Conservation (phyloP, 2,888 invertebrate genomes). For the Campoplex nolae region DNA sequence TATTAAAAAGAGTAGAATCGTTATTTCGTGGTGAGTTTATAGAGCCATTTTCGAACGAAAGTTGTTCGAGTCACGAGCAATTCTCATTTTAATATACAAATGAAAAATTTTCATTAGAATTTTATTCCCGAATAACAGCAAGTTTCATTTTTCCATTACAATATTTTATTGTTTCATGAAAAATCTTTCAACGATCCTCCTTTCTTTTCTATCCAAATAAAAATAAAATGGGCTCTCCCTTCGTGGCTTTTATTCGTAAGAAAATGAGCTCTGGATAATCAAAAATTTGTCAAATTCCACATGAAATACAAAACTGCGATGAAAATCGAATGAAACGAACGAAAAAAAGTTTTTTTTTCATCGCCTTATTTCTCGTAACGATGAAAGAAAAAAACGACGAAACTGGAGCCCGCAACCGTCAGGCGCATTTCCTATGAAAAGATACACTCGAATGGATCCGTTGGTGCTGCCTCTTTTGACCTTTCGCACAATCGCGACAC, state of each 20-base stretch:
- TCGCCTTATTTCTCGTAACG: not conserved
- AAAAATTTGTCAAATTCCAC: not conserved
- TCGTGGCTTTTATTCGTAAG: not conserved
- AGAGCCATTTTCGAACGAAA: not conserved
- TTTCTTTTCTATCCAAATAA: too few relatives aligned
- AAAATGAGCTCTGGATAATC: not conserved
- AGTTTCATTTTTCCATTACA: not conserved
- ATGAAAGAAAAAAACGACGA: not conserved
- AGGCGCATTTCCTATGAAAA: not conserved
- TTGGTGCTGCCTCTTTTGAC: not conserved
- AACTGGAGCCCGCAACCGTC: not conserved
- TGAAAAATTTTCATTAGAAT: not conserved
- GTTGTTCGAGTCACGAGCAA: not conserved
- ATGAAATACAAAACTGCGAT: not conserved
- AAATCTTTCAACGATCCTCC: not conserved
- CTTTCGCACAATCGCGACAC: conserved; percentile 9
- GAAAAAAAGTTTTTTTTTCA: not conserved
- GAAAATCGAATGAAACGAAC: too few relatives aligned
- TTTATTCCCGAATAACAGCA: not conserved
- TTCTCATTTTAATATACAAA: not conserved
- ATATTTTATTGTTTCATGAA: not conserved
- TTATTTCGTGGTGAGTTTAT: not conserved
- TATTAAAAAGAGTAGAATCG: not conserved
- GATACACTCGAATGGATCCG: not conserved
- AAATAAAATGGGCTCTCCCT: too few relatives aligned